These are phyloP conservation scores for Cremastinae sp. DNA, from an alignment of 2,888 invertebrate genomes.

Conservation along the genomic window DNA sequence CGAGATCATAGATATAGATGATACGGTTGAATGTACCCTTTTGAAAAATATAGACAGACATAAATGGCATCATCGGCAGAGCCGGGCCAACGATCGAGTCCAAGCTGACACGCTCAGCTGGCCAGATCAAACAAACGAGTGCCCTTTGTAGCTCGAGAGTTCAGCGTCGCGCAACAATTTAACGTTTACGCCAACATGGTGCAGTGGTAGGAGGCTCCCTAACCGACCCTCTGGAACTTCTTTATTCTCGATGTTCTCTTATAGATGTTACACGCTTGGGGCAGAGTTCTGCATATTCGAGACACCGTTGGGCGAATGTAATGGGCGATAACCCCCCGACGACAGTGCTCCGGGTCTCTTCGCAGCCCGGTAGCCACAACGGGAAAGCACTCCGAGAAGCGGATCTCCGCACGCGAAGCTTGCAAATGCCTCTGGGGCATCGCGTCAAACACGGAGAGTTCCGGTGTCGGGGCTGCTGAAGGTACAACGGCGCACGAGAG, in stretches of 20 bases:
- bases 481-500: slow-evolving; percentile 24
- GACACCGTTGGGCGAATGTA: slow-evolving; percentile 18
- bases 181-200: slow-evolving; percentile 71
- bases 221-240: not conserved
- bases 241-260: slow-evolving; percentile 4
- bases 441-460: slow-evolving; percentile 49
- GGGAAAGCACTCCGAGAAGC: slow-evolving; percentile 3
- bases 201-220: slow-evolving; percentile 43
- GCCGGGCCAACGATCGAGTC: slow-evolving; percentile 36
- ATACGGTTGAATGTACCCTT: not conserved
- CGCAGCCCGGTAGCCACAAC: slow-evolving; percentile 13
- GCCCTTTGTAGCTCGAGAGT: slow-evolving; percentile 74
- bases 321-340: slow-evolving; percentile 35
- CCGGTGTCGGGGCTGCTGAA: slow-evolving; percentile 47
- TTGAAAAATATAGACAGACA: not conserved
- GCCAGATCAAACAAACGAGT: slow-evolving; percentile 73
- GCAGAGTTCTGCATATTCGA: not conserved
- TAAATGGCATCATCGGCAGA: not conserved
- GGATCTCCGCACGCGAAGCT: slow-evolving; percentile 47
- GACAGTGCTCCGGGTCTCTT: slow-evolving; percentile 36
- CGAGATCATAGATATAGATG: not conserved
- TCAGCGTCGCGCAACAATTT: slow-evolving; percentile 72
- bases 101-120: slow-evolving; percentile 50
- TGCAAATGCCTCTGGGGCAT: slow-evolving; percentile 55
- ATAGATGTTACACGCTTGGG: slow-evolving; percentile 16